A percentile compares a stretch with the other conserved stretches of the same genome.
Conservation (phyloP, 2,888 invertebrate species). For the Ischnura elegans region DNA sequence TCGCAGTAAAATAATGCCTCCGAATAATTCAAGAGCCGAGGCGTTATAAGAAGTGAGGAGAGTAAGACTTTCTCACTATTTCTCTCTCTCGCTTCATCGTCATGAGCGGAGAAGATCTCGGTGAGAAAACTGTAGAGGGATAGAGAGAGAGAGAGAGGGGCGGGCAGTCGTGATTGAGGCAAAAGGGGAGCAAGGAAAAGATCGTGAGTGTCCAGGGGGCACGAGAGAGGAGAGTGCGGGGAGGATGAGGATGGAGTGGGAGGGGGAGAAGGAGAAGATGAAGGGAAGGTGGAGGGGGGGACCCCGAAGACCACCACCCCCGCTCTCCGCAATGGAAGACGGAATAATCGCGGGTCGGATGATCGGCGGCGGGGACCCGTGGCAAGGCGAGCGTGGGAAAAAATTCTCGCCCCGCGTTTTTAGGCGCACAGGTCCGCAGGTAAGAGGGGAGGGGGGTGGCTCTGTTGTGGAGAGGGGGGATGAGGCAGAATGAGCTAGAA, state of each 20-base stretch:
- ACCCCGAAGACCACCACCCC: constrained; percentile 22
- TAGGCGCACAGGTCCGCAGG: background rate
- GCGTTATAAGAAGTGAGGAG: background rate
- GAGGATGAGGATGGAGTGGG: background rate
- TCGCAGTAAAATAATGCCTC: constrained; percentile 40
- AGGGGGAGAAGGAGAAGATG: background rate
- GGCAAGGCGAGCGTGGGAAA: constrained; percentile 33
- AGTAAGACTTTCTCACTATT: background rate
- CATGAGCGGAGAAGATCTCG: background rate
- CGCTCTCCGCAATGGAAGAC: constrained; percentile 25
- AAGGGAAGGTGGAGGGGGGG: background rate
- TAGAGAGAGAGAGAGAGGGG: constrained; percentile 1
- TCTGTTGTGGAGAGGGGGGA: background rate
- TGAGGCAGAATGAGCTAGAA: constrained; percentile 26
- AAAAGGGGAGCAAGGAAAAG: constrained; percentile 12
- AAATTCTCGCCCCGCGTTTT: constrained; percentile 7
- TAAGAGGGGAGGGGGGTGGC: too few relatives aligned
- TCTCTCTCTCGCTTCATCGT: background rate
- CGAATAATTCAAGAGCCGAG: constrained; percentile 53
- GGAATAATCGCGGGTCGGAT: constrained; percentile 24
- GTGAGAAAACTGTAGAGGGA: background rate
- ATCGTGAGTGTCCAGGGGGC: constrained; percentile 66
- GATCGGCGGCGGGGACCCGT: constrained; percentile 26
- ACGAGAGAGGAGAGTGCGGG: background rate
- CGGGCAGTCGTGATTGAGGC: constrained; percentile 44